Conservation (phyloP, 2,113 vertebrate species). For the Hirundichthys speculiger region DNA sequence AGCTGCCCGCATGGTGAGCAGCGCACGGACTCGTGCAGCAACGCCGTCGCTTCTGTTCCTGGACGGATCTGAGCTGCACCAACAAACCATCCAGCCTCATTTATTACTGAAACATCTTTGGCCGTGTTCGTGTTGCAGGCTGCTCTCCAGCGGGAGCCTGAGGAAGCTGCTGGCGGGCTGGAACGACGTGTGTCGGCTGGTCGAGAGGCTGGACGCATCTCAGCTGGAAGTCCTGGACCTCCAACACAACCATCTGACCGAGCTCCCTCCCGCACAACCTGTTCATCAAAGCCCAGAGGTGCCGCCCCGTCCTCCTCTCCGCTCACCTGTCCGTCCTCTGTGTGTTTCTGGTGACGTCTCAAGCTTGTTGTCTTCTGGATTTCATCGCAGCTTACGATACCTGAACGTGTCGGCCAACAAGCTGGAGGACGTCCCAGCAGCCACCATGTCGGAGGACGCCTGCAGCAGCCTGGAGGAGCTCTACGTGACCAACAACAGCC, state of each 20-base stretch:
- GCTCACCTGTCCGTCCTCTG: background rate
- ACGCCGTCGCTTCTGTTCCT: no score
- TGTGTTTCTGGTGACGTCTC: background rate
- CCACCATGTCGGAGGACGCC: slow-evolving; percentile 90
- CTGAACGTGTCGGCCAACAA: slow-evolving; percentile 96
- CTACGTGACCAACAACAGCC: slow-evolving; percentile 92
- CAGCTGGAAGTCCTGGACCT: slow-evolving; percentile 93
- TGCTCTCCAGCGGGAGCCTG: slow-evolving; percentile 88
- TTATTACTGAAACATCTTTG: no score
- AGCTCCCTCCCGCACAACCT: slow-evolving; percentile 91
- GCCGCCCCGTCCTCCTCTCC: background rate
- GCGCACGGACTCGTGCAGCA: background rate
- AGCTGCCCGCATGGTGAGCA: slow-evolving; percentile 90
- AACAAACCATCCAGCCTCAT: no score
- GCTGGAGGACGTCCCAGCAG: slow-evolving; percentile 92
- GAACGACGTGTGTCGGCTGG: slow-evolving; percentile 85
- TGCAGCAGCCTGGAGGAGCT: slow-evolving; percentile 92
- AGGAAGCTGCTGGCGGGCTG: slow-evolving; percentile 91
- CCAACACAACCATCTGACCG: slow-evolving; percentile 92
- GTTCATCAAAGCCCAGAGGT: slow-evolving; percentile 93
- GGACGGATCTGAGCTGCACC: no score
- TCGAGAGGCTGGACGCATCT: slow-evolving; percentile 85
- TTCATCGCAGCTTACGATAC: slow-evolving; percentile 85
- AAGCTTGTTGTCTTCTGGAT: slow-evolving; percentile 5
- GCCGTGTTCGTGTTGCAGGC: slow-evolving; percentile 82